These are phyloP conservation scores for Chironomus tepperi DNA, from an alignment of 1,140 invertebrate genomes.

Conservation along the genomic window DNA sequence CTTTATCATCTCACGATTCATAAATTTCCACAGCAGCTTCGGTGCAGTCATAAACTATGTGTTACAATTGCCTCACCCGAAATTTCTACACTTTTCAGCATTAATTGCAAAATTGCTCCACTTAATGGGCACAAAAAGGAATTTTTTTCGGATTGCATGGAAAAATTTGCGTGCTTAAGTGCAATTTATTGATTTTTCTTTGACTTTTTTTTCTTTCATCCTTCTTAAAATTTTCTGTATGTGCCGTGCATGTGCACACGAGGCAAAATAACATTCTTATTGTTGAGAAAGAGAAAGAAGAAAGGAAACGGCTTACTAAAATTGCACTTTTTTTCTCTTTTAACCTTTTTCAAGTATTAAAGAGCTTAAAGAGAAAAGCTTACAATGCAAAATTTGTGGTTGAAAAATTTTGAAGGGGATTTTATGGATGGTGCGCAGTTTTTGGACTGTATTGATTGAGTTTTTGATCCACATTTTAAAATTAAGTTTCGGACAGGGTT, in stretches of 20 bases:
- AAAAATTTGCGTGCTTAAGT: constrained; percentile 2
- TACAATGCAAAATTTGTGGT: too few relatives aligned
- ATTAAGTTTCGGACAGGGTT: too few relatives aligned
- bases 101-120: neutral
- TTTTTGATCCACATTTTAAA: too few relatives aligned
- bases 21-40: too few relatives aligned
- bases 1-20: neutral
- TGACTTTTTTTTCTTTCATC: neutral
- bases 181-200: neutral
- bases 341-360: neutral
- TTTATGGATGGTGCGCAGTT: too few relatives aligned
- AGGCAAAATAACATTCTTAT: neutral
- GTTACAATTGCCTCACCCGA: neutral
- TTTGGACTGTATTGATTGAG: too few relatives aligned
- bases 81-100: neutral
- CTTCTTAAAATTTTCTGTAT: too few relatives aligned
- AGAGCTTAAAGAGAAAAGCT: neutral
- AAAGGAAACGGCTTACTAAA: too few relatives aligned
- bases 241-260: neutral
- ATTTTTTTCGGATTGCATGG: neutral
- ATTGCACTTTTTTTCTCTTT: neutral
- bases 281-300: neutral
- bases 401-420: too few relatives aligned
- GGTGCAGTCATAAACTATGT: neutral
- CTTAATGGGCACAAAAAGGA: neutral